Base-by-base conservation (phyloP, 1,140 invertebrate genomes). In the Ylistrum balloti region DNA sequence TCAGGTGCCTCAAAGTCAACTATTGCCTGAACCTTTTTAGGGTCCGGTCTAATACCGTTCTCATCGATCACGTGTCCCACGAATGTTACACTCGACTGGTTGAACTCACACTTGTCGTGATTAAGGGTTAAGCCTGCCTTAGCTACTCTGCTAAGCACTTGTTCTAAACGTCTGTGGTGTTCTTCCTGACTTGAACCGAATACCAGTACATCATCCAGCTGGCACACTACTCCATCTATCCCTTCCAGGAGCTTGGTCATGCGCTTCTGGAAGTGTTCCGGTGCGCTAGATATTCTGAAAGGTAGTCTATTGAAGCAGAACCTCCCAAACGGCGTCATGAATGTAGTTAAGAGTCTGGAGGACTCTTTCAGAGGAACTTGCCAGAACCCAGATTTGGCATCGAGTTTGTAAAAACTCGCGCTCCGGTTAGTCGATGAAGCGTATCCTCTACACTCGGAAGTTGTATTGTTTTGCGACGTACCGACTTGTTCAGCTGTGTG, bases 61-160 rank as follows among this genome's bases (percentile, higher is more conserved):
- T 9, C 17, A 86, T 86, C 85, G 15, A 86, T 86, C 13, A n/a
- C 33, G n/a, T 86, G 11, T 41, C 85, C 85, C 33, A 88, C 90
- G 33, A 88, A 90, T 88, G 22, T 88, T 5, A 88, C 33, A 33
- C 45, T 74, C 17, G 32, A 5, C 34, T 38, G 85, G n/a, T 32
- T 38, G n/a, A 90, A 88, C 35, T 85, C 90, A 85, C 90, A 85
- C 32, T 88, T 90, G n/a, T 90, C 87, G 33, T 17, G 38, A 41
- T 96, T 96, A 10, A 96, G 45, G 17, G 91, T 94, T 9, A 96
- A 33, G 28, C 92, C 91, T 34, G 90, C 85, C 89, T 92, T 85
- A 90, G 90, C n/a, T 11, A 95, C 88, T 45, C 74, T 89, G 33
- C 86, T 33, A 41, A 95, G 91, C 9, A 95, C 92, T 89, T 92